Conservation (phyloP, 2,113 vertebrate species). For the Larimichthys crocea region DNA sequence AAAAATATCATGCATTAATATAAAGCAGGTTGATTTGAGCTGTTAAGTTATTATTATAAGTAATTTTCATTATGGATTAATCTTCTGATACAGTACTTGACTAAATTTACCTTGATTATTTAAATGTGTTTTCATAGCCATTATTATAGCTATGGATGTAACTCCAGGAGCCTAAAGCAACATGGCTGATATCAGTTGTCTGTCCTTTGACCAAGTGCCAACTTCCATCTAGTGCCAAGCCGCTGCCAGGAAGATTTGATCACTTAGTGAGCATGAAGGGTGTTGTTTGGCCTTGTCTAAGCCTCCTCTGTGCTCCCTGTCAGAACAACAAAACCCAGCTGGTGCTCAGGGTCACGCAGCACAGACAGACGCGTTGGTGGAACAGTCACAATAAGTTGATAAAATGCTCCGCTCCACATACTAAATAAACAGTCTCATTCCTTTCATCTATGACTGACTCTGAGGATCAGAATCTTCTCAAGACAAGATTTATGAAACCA, state of each 20-base stretch:
- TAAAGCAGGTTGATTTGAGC: no score
- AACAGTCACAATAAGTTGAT: slow-evolving; percentile 17
- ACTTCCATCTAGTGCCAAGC: slow-evolving; percentile 19
- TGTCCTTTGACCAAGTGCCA: not conserved
- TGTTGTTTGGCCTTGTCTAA: slow-evolving; percentile 14
- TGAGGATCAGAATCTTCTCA: not conserved
- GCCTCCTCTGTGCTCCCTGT: slow-evolving; percentile 27
- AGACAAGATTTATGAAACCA: not conserved
- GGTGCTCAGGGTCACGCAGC: not conserved
- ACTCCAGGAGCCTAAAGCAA: not conserved
- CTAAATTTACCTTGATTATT: no score
- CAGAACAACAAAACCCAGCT: slow-evolving; percentile 28
- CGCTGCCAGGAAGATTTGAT: slow-evolving; percentile 43
- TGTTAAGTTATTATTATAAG: no score
- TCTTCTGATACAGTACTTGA: not conserved
- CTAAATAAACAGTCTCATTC: not conserved
- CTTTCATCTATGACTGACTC: not conserved
- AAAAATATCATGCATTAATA: no score
- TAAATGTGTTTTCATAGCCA: not conserved
- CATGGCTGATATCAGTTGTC: not conserved
- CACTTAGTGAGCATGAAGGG: slow-evolving; percentile 37
- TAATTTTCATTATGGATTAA: no score
- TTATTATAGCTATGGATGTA: not conserved
- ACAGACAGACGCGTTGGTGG: not conserved
- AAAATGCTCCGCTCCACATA: slow-evolving; percentile 3